Percentiles rank a stretch among this genome's conserved stretches.
Conservation (phyloP, 2,797 vertebrate species). For the Nannoperca australis region DNA sequence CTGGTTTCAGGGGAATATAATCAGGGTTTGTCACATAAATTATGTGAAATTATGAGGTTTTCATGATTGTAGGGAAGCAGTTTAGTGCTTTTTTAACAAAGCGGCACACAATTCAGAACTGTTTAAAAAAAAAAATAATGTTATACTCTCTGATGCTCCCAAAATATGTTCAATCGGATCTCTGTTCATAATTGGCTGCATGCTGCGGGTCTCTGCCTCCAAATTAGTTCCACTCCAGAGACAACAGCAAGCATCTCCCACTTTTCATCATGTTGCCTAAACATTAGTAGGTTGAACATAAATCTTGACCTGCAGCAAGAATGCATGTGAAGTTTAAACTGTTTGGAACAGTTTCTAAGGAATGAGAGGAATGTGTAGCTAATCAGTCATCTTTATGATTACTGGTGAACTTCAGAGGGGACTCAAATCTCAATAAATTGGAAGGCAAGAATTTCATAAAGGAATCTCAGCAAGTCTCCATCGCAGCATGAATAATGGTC, state of each 20-base stretch:
- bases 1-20: conserved; percentile 5
- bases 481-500: background rate
- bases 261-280: background rate
- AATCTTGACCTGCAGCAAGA: conserved; percentile 8
- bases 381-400: conserved; percentile 35
- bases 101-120: background rate
- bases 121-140: background rate
- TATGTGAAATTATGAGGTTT: conserved; percentile 2
- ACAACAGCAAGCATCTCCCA: background rate
- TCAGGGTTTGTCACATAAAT: background rate
- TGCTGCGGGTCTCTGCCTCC: background rate
- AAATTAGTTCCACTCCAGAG: conserved; percentile 11
- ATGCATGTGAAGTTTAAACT: background rate
- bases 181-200: conserved; percentile 19
- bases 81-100: conserved; percentile 1
- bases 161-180: background rate
- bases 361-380: conserved; percentile 53
- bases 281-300: background rate
- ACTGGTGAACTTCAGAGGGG: background rate
- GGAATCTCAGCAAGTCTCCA: conserved; percentile 10
- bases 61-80: background rate
- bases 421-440: background rate
- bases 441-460: background rate
- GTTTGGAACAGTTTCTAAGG: conserved; percentile 8
- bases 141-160: background rate